A percentile compares a stretch with the other conserved stretches of the same genome.
These are phyloP conservation scores for Erpetoichthys calabaricus DNA, from an alignment of 2,797 vertebrate genomes.

Conservation along the genomic window DNA sequence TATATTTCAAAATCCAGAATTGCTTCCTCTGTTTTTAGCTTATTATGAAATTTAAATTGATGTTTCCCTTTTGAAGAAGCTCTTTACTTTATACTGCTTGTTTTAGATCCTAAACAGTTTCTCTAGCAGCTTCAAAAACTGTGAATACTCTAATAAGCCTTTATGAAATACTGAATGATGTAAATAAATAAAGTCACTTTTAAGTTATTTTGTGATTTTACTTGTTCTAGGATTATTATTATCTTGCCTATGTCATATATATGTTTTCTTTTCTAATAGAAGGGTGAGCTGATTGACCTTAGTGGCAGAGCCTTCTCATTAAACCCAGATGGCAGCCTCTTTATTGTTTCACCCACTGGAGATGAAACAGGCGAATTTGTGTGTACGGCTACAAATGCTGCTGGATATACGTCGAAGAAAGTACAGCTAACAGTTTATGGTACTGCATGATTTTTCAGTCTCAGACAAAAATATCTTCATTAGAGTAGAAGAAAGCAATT, in stretches of 20 bases:
- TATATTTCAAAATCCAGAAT: too few species aligned
- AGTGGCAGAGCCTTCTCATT: slow-evolving; percentile 51
- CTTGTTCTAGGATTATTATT: too few species aligned
- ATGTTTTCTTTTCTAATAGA: slow-evolving; percentile 42
- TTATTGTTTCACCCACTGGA: slow-evolving; percentile 61
- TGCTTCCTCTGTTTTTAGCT: too few species aligned
- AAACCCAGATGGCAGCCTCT: slow-evolving; percentile 69
- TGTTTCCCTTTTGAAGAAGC: too few species aligned
- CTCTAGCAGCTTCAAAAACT: too few species aligned
- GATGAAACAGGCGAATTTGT: slow-evolving; percentile 78
- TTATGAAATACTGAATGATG: too few species aligned
- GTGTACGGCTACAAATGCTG: slow-evolving; percentile 80
- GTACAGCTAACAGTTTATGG: slow-evolving; percentile 93
- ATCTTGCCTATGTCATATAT: not conserved
- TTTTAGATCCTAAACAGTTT: too few species aligned
- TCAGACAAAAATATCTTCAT: not conserved
- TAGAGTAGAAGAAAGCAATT: not conserved
- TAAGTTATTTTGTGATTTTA: too few species aligned
- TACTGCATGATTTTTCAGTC: slow-evolving; percentile 33
- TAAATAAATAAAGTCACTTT: too few species aligned
- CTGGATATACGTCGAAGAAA: slow-evolving; percentile 71
- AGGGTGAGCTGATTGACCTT: slow-evolving; percentile 59
- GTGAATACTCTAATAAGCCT: too few species aligned
- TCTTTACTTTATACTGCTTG: too few species aligned
- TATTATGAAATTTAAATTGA: too few species aligned